These are phyloP conservation scores for Oryctes rhinoceros DNA, from an alignment of 1,140 invertebrate species.

Conservation along the genomic window DNA sequence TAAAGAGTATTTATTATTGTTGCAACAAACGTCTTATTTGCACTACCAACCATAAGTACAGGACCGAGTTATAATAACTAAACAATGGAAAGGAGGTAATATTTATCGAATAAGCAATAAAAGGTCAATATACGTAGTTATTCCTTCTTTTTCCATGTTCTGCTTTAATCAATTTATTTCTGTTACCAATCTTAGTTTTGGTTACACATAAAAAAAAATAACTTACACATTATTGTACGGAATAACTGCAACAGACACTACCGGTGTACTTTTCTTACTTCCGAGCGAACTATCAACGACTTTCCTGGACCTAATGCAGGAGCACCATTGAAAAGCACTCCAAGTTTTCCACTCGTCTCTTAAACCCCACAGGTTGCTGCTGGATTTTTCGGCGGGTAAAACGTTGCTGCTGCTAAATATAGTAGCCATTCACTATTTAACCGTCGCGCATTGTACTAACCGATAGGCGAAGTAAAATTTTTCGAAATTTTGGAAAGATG, in stretches of 20 bases:
- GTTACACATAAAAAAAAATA: neutral
- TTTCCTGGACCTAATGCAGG: slow-evolving; percentile 31
- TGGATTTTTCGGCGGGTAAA: neutral
- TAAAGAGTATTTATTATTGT: neutral
- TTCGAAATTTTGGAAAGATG: neutral
- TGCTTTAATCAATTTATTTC: no score
- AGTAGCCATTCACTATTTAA: slow-evolving; percentile 13
- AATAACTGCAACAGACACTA: slow-evolving; percentile 39
- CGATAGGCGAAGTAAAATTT: neutral
- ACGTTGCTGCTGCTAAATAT: slow-evolving; percentile 7
- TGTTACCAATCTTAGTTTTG: no score
- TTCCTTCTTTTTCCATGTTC: no score
- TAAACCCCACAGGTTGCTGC: slow-evolving; percentile 36
- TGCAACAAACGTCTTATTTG: neutral
- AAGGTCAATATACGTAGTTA: no score
- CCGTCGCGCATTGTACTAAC: neutral
- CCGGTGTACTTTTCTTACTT: slow-evolving; percentile 30
- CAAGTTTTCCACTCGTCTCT: slow-evolving; percentile 36
- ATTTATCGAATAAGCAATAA: no score
- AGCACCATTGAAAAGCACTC: slow-evolving; percentile 35
- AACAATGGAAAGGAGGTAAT: no score
- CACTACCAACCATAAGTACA: no score
- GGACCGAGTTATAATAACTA: no score
- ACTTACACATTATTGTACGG: slow-evolving; percentile 45
- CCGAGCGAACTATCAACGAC: slow-evolving; percentile 12